Percentiles rank a stretch among this genome's conserved stretches.
These are phyloP conservation scores for Intellagama lesueurii DNA, from an alignment of 2,797 vertebrate species.

Conservation along the genomic window DNA sequence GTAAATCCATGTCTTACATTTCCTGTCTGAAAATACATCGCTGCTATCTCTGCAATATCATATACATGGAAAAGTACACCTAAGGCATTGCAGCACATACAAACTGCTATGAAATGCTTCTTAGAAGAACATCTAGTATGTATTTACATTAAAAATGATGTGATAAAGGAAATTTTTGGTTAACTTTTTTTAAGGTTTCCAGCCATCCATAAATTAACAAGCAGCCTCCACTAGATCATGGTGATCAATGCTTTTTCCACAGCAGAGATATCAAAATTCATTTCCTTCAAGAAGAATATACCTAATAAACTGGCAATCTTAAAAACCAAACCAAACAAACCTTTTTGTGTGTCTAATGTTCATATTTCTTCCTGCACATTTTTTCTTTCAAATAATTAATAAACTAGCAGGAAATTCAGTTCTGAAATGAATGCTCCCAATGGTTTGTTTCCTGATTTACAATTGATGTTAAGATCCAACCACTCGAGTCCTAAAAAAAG, in stretches of 20 bases:
- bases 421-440: neutral
- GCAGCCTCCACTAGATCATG: neutral
- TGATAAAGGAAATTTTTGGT: neutral
- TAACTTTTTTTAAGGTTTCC: neutral
- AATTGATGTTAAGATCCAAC: neutral
- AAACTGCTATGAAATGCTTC: constrained; percentile 25
- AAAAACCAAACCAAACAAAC: neutral
- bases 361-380: neutral
- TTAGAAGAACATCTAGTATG: constrained; percentile 14
- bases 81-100: neutral
- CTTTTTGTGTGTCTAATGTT: neutral
- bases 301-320: neutral
- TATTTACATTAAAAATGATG: neutral
- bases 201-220: neutral
- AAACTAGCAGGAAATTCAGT: neutral
- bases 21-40: constrained; percentile 52
- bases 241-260: neutral
- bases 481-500: neutral
- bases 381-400: neutral
- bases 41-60: constrained; percentile 35
- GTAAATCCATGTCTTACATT: constrained; percentile 51
- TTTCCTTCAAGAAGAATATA: neutral
- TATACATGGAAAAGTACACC: constrained; percentile 3
- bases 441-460: neutral
- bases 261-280: neutral